Conservation (phyloP, 2,888 invertebrate species). For the Drosophila siamana region DNA sequence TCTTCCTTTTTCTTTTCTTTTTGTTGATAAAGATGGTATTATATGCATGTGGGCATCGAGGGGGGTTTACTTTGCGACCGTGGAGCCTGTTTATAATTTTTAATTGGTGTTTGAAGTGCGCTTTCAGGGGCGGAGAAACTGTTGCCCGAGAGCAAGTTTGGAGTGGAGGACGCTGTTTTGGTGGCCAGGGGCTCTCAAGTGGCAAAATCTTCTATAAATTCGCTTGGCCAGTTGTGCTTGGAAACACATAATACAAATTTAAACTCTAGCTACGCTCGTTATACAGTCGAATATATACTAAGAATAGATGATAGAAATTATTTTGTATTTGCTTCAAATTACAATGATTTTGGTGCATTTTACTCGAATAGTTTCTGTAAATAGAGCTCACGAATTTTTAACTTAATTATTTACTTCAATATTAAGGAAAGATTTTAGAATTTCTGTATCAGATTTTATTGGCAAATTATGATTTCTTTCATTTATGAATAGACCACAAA, state of each 20-base stretch:
- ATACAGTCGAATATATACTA: neutral
- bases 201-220: constrained; percentile 1
- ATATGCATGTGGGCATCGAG: constrained; percentile 33
- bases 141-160: constrained; percentile 33
- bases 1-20: constrained; percentile 2
- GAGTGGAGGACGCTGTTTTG: constrained; percentile 10
- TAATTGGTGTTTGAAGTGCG: constrained; percentile 77
- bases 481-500: no score
- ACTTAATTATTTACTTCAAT: no score
- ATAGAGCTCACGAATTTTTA: no score
- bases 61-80: constrained; percentile 29
- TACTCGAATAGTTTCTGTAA: no score
- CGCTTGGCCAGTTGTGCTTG: neutral
- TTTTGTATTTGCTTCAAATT: neutral
- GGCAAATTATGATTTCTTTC: no score
- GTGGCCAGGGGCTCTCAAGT: constrained; percentile 12
- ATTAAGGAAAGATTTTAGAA: no score
- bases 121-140: constrained; percentile 40
- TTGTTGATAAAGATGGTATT: constrained; percentile 64
- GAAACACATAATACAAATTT: constrained; percentile 7
- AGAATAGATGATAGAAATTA: neutral
- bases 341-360: neutral
- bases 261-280: neutral
- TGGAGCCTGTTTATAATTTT: constrained; percentile 72
- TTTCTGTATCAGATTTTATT: no score